Evolutionary conservation across 2,888 invertebrate species (phyloP), one percentile per base, ranked within the genome.

Genomic region (Brenthis daphne): DNA sequence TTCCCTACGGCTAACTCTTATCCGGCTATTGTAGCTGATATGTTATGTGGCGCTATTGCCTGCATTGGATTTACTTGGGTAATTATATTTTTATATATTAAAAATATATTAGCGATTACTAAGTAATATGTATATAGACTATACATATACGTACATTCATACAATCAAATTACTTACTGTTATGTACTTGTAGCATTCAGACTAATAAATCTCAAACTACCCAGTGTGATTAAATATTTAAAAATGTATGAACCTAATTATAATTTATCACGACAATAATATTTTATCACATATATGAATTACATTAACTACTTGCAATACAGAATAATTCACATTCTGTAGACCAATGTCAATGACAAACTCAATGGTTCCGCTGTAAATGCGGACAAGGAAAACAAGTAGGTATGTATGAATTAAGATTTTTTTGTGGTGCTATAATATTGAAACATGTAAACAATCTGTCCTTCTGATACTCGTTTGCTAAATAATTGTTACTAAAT

Each of bases 51-150:
- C 55, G 98, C 98, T 33, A 98, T 99, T 76, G 98, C 98, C 4
- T 98, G 98, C 84, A 98, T 99, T 77, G 99, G 99, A 75, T 99
- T 99, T 86, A 96, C 97, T 37, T 99, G 99, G 99, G 98, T 98
- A 94, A 89, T 94, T 11, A 11, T 43, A 43, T 43, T 43, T 11
- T 43, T 43, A 43, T 29, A 4, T 43, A 11, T 37, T 0, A 43
- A 43, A 43, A 43, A 43, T 8, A 43, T 8, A 43, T 43, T 0
- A 8, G 37, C 37, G 11, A 43, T 11, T 11, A 8, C 37, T 37
- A 8, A 37, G 37, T 37, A 33, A 33, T 33, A 33, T 33, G 6
- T 5, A 37, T 37, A 37, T 37, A 8, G 6, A 37, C 37, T 37
- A 8, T 37, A 37, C 6, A 37, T 1, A 37, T 37, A 37, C 8